Conservation (phyloP, 1,140 invertebrate genomes). For the Colletes gigas region DNA sequence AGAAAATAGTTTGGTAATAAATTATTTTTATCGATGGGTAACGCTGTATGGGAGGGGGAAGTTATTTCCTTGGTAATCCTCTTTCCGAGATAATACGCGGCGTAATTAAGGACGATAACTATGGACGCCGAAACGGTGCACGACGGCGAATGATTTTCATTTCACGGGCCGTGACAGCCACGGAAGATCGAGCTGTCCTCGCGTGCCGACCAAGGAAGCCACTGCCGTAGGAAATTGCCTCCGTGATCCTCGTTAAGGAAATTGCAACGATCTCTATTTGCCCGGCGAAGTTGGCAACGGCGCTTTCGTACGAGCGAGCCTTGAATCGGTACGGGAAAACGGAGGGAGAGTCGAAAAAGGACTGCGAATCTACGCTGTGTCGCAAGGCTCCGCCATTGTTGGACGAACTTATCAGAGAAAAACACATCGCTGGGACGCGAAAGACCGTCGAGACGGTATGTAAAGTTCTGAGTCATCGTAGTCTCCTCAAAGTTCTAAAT, state of each 20-base stretch:
- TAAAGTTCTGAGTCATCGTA: too few species aligned
- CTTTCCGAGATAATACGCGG: neutral
- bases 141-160: neutral
- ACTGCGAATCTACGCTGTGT: neutral
- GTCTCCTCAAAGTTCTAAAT: too few species aligned
- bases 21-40: too few species aligned
- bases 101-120: slow-evolving; percentile 1
- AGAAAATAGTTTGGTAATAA: too few species aligned
- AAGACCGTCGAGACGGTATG: too few species aligned
- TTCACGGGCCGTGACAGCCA: neutral
- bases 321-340: neutral
- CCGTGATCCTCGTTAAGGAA: slow-evolving; percentile 47
- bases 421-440: neutral
- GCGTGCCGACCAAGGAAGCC: slow-evolving; percentile 24
- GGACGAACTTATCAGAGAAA: neutral
- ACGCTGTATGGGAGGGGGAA: too few species aligned
- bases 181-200: slow-evolving; percentile 23
- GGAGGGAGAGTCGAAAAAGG: neutral
- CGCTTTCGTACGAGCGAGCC: neutral
- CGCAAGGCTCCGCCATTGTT: neutral
- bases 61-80: neutral
- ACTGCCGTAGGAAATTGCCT: slow-evolving; percentile 43
- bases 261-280: slow-evolving; percentile 20
- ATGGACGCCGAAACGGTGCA: neutral
- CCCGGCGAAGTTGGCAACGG: neutral